Evolutionary conservation across 2,888 invertebrate species (phyloP), one percentile per base, ranked within the genome.

Genomic region (Pteria penguin): DNA sequence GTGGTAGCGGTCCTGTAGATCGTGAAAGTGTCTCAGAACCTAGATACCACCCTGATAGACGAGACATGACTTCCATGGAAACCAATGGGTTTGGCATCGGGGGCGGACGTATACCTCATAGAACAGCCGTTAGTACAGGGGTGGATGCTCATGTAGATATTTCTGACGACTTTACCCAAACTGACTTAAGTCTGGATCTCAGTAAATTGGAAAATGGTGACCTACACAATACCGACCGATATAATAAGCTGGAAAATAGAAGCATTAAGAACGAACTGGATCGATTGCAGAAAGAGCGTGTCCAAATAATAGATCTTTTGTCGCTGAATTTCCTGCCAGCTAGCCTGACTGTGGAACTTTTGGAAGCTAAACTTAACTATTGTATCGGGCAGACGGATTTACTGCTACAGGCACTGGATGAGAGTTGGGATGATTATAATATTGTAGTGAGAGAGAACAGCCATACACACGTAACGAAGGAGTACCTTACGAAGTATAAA

Each of bases 341-440:
- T n/a, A 91, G 90, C 72, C 76, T 91, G 29, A 90, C 90, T 76
- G 89, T 92, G 26, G 92, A 92, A 72, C 79, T 92, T 33, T 85
- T 91, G n/a, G 92, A 92, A 76, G 91, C 91, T 2, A 91, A 92
- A 74, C 81, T 92, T n/a, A 92, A 92, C 72, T 91, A 92, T 76
- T 90, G 90, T 75, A 89, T 92, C 66, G 92, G 92, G 1, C 92
- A 92, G 81, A 92, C 92, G 14, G 92, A 92, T 80, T 82, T 88
- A 22, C 77, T 92, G n/a, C 82, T 92, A 24, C 81, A 89, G 18
- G 84, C 89, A 0, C 72, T 92, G 11, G 91, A 91, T 54, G 86
- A 87, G n/a, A 81, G 78, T 18, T 84, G 86, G 81, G 82, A 75
- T n/a, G 74, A 80, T 58, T 58, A 63, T 14, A 71, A 83, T 55